Evolutionary conservation across 2,888 invertebrate species (phyloP).

Genomic region (Leptinotarsa tumamoca): DNA sequence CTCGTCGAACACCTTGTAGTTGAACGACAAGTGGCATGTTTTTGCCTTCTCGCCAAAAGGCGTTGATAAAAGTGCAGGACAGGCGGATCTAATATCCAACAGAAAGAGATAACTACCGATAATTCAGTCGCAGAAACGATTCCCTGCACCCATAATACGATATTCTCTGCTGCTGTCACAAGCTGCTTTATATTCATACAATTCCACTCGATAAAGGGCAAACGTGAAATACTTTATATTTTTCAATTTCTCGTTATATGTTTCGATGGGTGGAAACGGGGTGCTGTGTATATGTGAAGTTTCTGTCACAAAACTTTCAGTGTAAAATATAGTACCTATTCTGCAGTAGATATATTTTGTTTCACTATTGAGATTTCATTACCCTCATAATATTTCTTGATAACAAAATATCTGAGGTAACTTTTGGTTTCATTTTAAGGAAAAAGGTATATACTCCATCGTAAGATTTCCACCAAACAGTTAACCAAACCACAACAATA

Average conservation of each 20-base stretch:
- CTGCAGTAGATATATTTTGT: no score
- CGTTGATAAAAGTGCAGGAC: slow-evolving; percentile 52
- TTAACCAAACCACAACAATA: no score
- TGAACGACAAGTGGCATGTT: slow-evolving; percentile 15
- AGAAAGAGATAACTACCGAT: slow-evolving; percentile 58
- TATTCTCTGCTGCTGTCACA: slow-evolving; percentile 40
- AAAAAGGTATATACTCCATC: no score
- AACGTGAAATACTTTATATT: slow-evolving; percentile 51
- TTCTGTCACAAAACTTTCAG: no score
- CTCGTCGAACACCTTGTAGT: not conserved
- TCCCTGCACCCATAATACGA: slow-evolving; percentile 37
- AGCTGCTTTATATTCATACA: slow-evolving; percentile 53
- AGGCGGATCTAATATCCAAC: slow-evolving; percentile 53
- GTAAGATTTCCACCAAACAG: no score
- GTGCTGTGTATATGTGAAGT: no score
- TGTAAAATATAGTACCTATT: no score
- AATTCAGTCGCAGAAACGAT: slow-evolving; percentile 56
- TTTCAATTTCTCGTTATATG: slow-evolving; percentile 47
- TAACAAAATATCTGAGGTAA: no score
- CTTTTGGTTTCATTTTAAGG: no score
- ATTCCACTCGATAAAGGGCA: slow-evolving; percentile 51
- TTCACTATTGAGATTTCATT: no score
- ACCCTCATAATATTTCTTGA: no score
- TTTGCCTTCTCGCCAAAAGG: slow-evolving; percentile 29
- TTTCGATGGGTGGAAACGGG: not conserved